Conservation (phyloP, 2,888 invertebrate genomes). For the Octodonta nipae region DNA sequence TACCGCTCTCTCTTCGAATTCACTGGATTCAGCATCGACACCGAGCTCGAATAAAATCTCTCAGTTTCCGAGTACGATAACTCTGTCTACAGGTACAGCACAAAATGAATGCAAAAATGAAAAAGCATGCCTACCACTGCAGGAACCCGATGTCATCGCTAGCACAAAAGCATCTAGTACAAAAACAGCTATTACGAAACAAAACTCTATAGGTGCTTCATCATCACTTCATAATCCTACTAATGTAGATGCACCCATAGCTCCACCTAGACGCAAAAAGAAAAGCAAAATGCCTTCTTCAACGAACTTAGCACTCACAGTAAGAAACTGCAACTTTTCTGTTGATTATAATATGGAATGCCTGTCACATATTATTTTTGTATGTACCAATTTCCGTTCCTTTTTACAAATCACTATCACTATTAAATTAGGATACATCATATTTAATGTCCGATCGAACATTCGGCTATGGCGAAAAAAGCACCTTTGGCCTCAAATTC, state of each 20-base stretch:
- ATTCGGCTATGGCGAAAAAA: too few relatives aligned
- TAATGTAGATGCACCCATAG: slow-evolving; percentile 41
- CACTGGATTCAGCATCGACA: slow-evolving; percentile 32
- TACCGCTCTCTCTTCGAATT: slow-evolving; percentile 31
- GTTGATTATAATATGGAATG: slow-evolving; percentile 1
- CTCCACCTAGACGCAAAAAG: slow-evolving; percentile 71
- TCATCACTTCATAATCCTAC: slow-evolving; percentile 7
- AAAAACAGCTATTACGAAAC: slow-evolving; percentile 21
- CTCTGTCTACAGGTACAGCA: slow-evolving; percentile 20
- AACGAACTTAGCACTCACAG: slow-evolving; percentile 19
- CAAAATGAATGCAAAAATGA: slow-evolving; percentile 7
- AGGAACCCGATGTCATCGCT: slow-evolving; percentile 85
- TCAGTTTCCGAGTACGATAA: slow-evolving; percentile 31
- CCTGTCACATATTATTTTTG: too few relatives aligned
- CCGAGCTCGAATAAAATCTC: slow-evolving; percentile 31
- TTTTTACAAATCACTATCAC: too few relatives aligned
- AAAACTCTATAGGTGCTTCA: slow-evolving; percentile 23
- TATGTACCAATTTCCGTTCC: too few relatives aligned
- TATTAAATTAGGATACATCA: too few relatives aligned
- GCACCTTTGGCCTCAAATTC: too few relatives aligned
- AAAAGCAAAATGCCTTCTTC: slow-evolving; percentile 35
- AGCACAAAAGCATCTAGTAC: slow-evolving; percentile 63
- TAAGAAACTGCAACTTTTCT: slow-evolving; percentile 12
- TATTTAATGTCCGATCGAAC: too few relatives aligned
- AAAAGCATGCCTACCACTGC: slow-evolving; percentile 38